Evolutionary conservation across 2,888 invertebrate species (phyloP).

Genomic region (Drosophila anomalipes): DNA sequence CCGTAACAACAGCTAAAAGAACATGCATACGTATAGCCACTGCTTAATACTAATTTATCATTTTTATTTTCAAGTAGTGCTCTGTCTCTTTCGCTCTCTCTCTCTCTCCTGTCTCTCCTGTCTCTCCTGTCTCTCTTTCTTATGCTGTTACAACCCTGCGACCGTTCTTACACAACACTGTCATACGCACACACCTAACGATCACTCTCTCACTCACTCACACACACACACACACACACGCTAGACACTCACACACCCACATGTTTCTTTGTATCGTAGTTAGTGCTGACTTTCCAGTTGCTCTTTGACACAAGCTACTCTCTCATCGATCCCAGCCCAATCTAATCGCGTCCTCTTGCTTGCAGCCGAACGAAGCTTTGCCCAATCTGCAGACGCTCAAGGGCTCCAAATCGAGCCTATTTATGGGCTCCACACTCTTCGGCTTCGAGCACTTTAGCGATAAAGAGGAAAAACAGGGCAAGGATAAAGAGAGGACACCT

Average conservation of each 20-base stretch:
- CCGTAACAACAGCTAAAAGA: slow-evolving; percentile 44
- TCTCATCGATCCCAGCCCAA: slow-evolving; percentile 9
- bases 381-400: slow-evolving; percentile 86
- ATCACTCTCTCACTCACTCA: slow-evolving; percentile 10
- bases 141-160: slow-evolving; percentile 46
- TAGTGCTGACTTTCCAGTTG: slow-evolving; percentile 81
- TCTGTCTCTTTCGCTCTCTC: slow-evolving; percentile 43
- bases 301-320: slow-evolving; percentile 67
- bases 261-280: slow-evolving; percentile 81
- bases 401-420: slow-evolving; percentile 87
- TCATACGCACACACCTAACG: slow-evolving; percentile 45
- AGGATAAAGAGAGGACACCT: slow-evolving; percentile 81
- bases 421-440: slow-evolving; percentile 85
- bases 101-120: slow-evolving; percentile 30
- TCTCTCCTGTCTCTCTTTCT: slow-evolving; percentile 6
- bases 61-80: slow-evolving; percentile 64
- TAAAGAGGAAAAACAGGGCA: slow-evolving; percentile 83
- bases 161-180: slow-evolving; percentile 55
- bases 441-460: slow-evolving; percentile 83
- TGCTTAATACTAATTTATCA: slow-evolving; percentile 60
- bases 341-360: slow-evolving; percentile 63
- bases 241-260: slow-evolving; percentile 47
- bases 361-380: slow-evolving; percentile 85
- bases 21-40: slow-evolving; percentile 45
- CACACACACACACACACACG: slow-evolving; percentile 31